A percentile compares a stretch with the other conserved stretches of the same genome.
Conservation (phyloP, 2,888 invertebrate species). For the Temnothorax rugatulus region DNA sequence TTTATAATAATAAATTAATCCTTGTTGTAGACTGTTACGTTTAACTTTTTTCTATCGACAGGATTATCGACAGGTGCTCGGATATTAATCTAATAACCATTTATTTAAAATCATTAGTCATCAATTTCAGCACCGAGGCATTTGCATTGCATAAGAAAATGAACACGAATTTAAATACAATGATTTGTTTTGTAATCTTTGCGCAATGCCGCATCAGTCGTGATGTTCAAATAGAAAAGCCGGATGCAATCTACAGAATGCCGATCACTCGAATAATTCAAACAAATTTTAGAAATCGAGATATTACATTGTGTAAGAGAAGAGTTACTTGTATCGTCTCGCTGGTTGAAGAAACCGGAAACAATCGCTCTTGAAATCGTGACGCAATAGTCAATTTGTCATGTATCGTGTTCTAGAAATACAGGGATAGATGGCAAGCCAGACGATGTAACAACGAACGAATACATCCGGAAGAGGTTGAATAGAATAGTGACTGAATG, state of each 20-base stretch:
- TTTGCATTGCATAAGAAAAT: background rate
- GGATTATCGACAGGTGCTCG: too few relatives aligned
- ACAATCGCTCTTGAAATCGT: conserved; percentile 30
- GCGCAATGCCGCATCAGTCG: conserved; percentile 19
- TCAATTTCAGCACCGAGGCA: background rate
- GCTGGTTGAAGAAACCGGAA: background rate
- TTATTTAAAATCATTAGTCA: conserved; percentile 9
- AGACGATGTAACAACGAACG: conserved; percentile 5
- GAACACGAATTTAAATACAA: conserved; percentile 23
- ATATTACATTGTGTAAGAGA: conserved; percentile 33
- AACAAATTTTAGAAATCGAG: conserved; percentile 25
- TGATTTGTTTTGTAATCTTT: conserved; percentile 17
- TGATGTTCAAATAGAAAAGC: conserved; percentile 18
- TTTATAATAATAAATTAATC: background rate
- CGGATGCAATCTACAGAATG: conserved; percentile 25
- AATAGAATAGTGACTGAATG: background rate
- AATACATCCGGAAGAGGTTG: background rate
- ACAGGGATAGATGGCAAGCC: background rate
- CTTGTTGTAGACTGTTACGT: background rate
- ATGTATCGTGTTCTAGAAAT: conserved; percentile 26
- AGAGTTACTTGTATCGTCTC: conserved; percentile 25
- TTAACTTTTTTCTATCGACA: background rate
- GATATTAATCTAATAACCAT: background rate
- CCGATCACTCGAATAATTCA: conserved; percentile 30
- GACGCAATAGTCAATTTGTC: conserved; percentile 27